Evolutionary conservation across 2,113 vertebrate genomes (phyloP), one percentile per base, ranked within the genome.

Genomic region (Nanorana parkeri): DNA sequence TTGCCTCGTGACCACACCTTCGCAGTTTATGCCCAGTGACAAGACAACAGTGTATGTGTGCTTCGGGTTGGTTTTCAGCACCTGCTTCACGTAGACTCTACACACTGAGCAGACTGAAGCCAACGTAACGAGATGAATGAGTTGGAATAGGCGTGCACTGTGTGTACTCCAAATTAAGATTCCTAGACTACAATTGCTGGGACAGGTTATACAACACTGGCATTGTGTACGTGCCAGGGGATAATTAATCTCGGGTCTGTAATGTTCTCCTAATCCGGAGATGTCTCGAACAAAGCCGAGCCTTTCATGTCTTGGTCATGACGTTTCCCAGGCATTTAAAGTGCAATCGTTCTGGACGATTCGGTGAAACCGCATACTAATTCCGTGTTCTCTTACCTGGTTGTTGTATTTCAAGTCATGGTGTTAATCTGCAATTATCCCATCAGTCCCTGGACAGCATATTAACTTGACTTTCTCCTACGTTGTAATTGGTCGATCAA

Each of bases 41-140:
- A 23, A 23, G 20, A 6, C 63, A 29, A 32, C 17, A 13, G 13
- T 17, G 17, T 28, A 19, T 20, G 29, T 36, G 28, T 21, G 20
- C 19, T 21, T 29, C 3, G 15, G 1, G 23, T 29, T 13, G 16
- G 23, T 2, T 29, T 21, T n/a, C 20, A 3, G 26, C 71, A 74
- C 71, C 29, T 60, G 55, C 28, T 23, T 75, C 72, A 75, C 26
- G 28, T 75, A 60, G 72, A 58, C 55, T 20, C n/a, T 51, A 17
- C 4, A 51, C 19, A 68, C 16, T 29, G 17, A 41, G 16, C 29
- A 68, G 8, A 41, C n/a, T 6, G 23, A 41, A 20, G 68, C 11
- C 41, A 47, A 47, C 23, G n/a, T 17, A 19, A 20, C 21, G 19
- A 24, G 51, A 55, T 26, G 15, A 16, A 17, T 16, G 5, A 1